phyloP scores from a whole-genome alignment of 92 coral and sea anemone species.

The Porites divaricata region DNA sequence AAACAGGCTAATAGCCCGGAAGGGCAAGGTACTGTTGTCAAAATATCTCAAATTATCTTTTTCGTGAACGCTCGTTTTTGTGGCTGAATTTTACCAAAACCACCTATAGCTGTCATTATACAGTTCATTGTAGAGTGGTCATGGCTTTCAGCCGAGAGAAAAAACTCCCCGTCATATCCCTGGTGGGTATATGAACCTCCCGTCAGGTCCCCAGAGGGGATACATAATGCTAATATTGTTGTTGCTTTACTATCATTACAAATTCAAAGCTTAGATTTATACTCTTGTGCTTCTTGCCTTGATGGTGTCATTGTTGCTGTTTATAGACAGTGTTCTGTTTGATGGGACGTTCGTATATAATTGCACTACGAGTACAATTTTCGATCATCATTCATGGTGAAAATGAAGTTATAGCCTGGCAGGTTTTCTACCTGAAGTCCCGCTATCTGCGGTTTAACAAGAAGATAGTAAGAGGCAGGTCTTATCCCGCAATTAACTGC shows the following conservation, averaged over 20 bases:
- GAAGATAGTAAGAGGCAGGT: no score
- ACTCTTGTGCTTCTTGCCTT: no score
- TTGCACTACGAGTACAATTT: no score
- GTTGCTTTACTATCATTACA: not conserved
- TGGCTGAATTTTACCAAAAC: slow-evolving; percentile 13
- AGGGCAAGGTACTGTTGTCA: slow-evolving; percentile 65
- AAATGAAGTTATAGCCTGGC: no score
- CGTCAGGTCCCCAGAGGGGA: slow-evolving; percentile 42
- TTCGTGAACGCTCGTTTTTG: not conserved
- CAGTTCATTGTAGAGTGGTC: slow-evolving; percentile 37
- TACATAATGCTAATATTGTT: not conserved
- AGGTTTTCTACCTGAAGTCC: no score
- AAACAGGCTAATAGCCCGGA: slow-evolving; percentile 82
- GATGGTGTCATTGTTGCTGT: no score
- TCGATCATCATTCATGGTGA: no score
- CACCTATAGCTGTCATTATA: slow-evolving; percentile 1
- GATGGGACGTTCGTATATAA: no score
- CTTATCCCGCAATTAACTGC: no score
- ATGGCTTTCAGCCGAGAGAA: slow-evolving; percentile 35
- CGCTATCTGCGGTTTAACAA: no score
- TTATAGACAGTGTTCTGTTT: no score
- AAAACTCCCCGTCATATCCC: slow-evolving; percentile 31
- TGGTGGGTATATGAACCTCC: slow-evolving; percentile 23
- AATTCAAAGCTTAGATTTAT: not conserved
- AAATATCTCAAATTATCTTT: not conserved